Evolutionary conservation across 2,888 invertebrate species (phyloP).

Genomic region (Tachystola acroxantha): DNA sequence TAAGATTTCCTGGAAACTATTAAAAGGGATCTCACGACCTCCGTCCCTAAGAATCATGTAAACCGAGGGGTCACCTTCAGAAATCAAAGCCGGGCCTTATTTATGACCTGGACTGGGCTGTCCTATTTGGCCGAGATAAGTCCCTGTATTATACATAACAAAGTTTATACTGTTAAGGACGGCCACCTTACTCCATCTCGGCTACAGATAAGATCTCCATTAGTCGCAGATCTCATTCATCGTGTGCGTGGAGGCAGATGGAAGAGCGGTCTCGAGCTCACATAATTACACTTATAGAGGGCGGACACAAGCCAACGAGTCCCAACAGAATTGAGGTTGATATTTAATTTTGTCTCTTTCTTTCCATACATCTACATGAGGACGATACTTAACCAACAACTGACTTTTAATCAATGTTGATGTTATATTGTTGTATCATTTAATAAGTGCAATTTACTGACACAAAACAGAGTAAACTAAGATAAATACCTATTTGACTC

Average conservation of each 20-base stretch:
- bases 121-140: slow-evolving; percentile 60
- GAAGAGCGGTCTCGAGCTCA: slow-evolving; percentile 37
- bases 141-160: slow-evolving; percentile 59
- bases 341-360: no score
- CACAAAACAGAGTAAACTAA: no score
- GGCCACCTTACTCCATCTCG: slow-evolving; percentile 61
- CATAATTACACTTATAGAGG: slow-evolving; percentile 55
- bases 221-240: slow-evolving; percentile 68
- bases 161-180: slow-evolving; percentile 61
- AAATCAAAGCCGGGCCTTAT: slow-evolving; percentile 71
- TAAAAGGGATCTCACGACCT: slow-evolving; percentile 60
- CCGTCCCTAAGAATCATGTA: slow-evolving; percentile 47
- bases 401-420: no score
- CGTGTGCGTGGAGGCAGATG: slow-evolving; percentile 51
- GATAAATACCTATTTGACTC: no score
- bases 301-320: slow-evolving; percentile 33
- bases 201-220: slow-evolving; percentile 69
- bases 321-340: no score
- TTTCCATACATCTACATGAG: no score
- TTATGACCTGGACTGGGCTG: slow-evolving; percentile 63
- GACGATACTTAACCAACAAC: no score
- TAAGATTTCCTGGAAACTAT: slow-evolving; percentile 62
- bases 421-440: no score
- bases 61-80: slow-evolving; percentile 64
- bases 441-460: no score